phyloP scores from a whole-genome alignment of 2,888 invertebrate species.

The Xylota segnis region DNA sequence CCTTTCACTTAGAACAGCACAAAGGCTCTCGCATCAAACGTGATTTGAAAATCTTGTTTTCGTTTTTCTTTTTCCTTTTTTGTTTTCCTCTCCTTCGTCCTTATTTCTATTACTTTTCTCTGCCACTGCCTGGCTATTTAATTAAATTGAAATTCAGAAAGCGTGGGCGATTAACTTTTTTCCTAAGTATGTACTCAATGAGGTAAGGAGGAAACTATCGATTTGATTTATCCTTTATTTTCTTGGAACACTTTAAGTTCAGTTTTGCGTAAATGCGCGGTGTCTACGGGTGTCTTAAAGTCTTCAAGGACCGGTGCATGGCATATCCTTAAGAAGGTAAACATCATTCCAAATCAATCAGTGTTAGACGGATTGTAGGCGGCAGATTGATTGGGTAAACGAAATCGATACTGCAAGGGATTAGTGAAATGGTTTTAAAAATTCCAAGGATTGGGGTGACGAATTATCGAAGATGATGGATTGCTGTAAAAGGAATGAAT shows the following conservation, averaged over 20 bases:
- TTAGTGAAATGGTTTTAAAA: background rate
- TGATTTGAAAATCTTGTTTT: background rate
- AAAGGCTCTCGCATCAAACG: background rate
- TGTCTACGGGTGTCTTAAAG: background rate
- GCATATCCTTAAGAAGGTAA: background rate
- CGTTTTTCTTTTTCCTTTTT: background rate
- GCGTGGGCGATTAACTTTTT: background rate
- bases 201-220: background rate
- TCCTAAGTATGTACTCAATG: background rate
- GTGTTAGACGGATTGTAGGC: background rate
- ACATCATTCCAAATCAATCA: constrained; percentile 3
- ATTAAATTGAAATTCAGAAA: constrained; percentile 5
- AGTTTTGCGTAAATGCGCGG: background rate
- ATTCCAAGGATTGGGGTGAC: background rate
- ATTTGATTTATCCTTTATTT: background rate
- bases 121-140: background rate
- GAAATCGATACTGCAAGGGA: background rate
- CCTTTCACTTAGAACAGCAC: background rate
- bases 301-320: background rate
- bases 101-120: constrained; percentile 4
- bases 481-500: background rate
- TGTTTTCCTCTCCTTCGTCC: background rate
- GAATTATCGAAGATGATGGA: background rate
- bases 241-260: background rate
- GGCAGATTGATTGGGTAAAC: background rate